phyloP scores from a whole-genome alignment of 2,113 vertebrate genomes.

The Colaptes auratus region DNA sequence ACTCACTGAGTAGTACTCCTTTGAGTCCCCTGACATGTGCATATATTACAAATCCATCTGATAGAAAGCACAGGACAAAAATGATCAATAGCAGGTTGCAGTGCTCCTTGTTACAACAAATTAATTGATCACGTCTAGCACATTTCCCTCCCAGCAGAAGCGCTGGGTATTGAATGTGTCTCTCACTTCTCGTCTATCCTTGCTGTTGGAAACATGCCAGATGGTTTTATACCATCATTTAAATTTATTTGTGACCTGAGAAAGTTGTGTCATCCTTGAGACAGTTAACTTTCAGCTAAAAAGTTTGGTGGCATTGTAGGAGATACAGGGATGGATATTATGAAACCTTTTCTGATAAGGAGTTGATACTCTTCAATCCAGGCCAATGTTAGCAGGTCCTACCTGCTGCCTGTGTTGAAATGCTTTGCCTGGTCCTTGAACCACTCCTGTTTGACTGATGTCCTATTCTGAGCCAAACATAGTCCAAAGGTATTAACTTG shows the following conservation, averaged over 20 bases:
- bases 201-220: not conserved
- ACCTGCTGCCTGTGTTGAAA: not conserved
- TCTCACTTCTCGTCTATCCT: slow-evolving; percentile 9
- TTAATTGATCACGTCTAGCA: slow-evolving; percentile 53
- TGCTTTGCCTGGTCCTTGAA: not conserved
- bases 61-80: slow-evolving; percentile 4
- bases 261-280: slow-evolving; percentile 21
- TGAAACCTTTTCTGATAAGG: not conserved
- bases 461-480: not conserved
- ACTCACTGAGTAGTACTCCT: not conserved
- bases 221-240: slow-evolving; percentile 8
- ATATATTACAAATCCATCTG: slow-evolving; percentile 6
- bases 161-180: not conserved
- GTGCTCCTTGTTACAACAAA: slow-evolving; percentile 42
- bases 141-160: slow-evolving; percentile 17
- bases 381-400: not conserved
- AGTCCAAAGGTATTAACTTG: not conserved
- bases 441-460: not conserved
- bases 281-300: not conserved
- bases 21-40: not conserved
- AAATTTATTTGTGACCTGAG: slow-evolving; percentile 43
- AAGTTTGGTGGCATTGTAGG: not conserved
- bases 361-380: not conserved
- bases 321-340: not conserved
- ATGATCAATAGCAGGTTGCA: slow-evolving; percentile 31